These are phyloP conservation scores for Halictus rubicundus DNA, from an alignment of 1,140 invertebrate species.

Conservation along the genomic window DNA sequence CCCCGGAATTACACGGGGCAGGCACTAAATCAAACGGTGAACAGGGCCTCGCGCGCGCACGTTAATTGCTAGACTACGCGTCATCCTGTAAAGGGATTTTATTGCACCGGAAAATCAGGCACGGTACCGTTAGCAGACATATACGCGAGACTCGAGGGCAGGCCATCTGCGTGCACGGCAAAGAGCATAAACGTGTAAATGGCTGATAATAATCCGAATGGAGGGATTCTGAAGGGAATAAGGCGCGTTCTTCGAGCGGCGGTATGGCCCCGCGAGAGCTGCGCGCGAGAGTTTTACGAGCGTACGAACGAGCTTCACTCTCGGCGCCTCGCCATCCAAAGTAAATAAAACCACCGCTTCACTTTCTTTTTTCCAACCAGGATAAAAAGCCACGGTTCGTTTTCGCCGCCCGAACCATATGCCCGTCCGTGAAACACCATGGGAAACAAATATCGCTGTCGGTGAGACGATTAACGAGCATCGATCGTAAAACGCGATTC, in stretches of 20 bases:
- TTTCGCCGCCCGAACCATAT: neutral
- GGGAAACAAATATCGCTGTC: too few species aligned
- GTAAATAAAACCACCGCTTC: neutral
- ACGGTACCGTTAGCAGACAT: conserved; percentile 35
- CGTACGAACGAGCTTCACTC: conserved; percentile 1
- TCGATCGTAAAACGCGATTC: too few species aligned
- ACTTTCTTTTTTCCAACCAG: too few species aligned
- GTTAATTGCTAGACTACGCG: conserved; percentile 48
- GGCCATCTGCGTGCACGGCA: conserved; percentile 29
- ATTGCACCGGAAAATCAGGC: conserved; percentile 53
- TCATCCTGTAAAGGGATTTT: conserved; percentile 37
- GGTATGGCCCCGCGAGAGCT: conserved; percentile 12
- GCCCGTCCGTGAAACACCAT: too few species aligned
- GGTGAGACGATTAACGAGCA: too few species aligned
- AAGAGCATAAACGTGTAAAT: conserved; percentile 58
- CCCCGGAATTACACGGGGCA: conserved; percentile 9
- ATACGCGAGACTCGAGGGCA: neutral
- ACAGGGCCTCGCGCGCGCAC: neutral
- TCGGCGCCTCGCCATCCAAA: neutral
- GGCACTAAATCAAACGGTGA: conserved; percentile 37
- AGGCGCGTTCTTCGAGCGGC: conserved; percentile 12
- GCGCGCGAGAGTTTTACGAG: conserved; percentile 24
- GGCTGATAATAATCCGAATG: conserved; percentile 46
- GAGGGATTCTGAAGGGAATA: conserved; percentile 7
- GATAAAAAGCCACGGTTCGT: neutral